Evolutionary conservation across 2,797 vertebrate genomes (phyloP).

Genomic region (Acanthis flammea): DNA sequence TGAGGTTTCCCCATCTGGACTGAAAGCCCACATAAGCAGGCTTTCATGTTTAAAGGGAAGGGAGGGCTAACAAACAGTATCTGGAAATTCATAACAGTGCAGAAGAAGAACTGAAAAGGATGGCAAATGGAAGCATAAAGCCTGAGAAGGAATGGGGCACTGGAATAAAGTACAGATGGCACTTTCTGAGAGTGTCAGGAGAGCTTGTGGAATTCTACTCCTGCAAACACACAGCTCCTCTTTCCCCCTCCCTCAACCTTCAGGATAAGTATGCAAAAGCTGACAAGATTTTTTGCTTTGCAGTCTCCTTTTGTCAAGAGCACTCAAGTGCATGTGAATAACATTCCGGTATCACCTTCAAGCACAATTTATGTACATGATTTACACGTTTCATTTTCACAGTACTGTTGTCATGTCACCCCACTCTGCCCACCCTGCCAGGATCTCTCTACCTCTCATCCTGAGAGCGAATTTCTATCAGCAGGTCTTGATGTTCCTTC

Average conservation of each 20-base stretch:
- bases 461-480: slow-evolving; percentile 79
- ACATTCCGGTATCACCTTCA: neutral
- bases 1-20: neutral
- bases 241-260: neutral
- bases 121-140: neutral
- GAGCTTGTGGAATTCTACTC: neutral
- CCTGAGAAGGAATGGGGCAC: neutral
- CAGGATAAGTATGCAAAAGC: neutral
- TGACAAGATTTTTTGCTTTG: neutral
- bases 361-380: fast-evolving
- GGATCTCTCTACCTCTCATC: slow-evolving; percentile 77
- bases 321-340: neutral
- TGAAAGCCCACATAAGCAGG: neutral
- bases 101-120: neutral
- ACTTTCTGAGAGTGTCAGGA: neutral
- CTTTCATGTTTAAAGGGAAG: neutral
- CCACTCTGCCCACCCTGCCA: neutral
- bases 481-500: slow-evolving; percentile 78
- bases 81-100: neutral
- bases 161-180: neutral
- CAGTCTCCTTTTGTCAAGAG: neutral
- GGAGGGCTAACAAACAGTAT: neutral
- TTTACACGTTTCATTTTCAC: neutral
- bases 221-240: neutral
- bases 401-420: neutral